Percentiles rank a stretch among this genome's conserved stretches.
These are phyloP conservation scores for Melanostigma gelatinosum DNA, from an alignment of 2,113 vertebrate genomes.

Conservation along the genomic window DNA sequence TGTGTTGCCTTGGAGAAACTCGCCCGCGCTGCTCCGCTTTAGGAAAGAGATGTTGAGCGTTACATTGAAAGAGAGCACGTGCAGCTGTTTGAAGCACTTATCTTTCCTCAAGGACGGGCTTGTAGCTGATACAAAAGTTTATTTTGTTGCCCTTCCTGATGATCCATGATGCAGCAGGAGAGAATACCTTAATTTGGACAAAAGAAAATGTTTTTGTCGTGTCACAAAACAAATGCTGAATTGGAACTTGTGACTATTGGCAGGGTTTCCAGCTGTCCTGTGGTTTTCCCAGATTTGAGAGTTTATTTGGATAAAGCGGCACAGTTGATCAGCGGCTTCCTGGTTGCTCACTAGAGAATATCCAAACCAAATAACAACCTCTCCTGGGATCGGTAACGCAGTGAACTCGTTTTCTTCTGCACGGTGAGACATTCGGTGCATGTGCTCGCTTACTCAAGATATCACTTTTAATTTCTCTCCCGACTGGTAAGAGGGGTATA, in stretches of 20 bases:
- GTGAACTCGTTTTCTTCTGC: slow-evolving; percentile 6
- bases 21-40: slow-evolving; percentile 47
- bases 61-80: slow-evolving; percentile 26
- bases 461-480: background rate
- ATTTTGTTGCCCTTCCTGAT: slow-evolving; percentile 12
- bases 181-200: background rate
- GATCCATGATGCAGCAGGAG: background rate
- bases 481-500: background rate
- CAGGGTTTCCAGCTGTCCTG: slow-evolving; percentile 16
- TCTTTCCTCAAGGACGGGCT: slow-evolving; percentile 7
- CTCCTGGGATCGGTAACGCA: slow-evolving; percentile 39
- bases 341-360: slow-evolving; percentile 50
- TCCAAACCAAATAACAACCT: slow-evolving; percentile 50
- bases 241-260: slow-evolving; percentile 31
- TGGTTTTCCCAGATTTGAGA: slow-evolving; percentile 43
- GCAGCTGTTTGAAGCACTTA: slow-evolving; percentile 12
- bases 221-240: slow-evolving; percentile 24
- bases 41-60: slow-evolving; percentile 51
- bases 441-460: background rate
- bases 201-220: background rate
- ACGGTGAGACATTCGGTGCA: background rate
- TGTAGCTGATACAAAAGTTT: slow-evolving; percentile 19
- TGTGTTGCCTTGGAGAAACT: slow-evolving; percentile 72
- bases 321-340: slow-evolving; percentile 60
- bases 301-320: slow-evolving; percentile 64